phyloP scores from a whole-genome alignment of 2,888 invertebrate species.

The Acholoe squamosa region DNA sequence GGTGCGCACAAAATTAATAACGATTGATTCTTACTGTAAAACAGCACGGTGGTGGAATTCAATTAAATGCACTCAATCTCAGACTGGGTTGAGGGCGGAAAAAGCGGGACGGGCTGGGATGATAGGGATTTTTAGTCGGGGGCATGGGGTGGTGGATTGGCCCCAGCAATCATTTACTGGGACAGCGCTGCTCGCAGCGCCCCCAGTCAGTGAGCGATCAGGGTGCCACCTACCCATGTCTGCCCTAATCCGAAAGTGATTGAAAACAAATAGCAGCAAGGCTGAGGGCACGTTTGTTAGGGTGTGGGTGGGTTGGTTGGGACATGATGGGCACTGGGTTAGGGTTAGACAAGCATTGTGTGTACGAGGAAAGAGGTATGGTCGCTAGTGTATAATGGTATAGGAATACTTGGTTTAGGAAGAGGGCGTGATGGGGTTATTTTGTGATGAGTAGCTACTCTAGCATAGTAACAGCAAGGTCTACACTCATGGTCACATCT shows the following conservation, averaged over 20 bases:
- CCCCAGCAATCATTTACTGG: slow-evolving; percentile 12
- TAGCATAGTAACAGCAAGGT: no score
- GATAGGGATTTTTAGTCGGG: slow-evolving; percentile 19
- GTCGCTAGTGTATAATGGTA: background rate
- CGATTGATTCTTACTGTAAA: slow-evolving; percentile 34
- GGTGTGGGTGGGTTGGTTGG: background rate
- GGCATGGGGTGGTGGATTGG: background rate
- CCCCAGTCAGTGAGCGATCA: background rate
- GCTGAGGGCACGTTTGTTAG: background rate
- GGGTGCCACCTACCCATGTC: background rate
- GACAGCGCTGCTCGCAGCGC: background rate
- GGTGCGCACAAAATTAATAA: background rate
- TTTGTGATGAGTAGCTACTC: background rate
- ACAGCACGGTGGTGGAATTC: background rate
- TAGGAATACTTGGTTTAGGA: background rate
- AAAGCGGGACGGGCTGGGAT: background rate
- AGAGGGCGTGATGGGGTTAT: background rate
- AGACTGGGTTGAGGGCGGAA: background rate
- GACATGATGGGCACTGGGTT: background rate
- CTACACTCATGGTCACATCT: no score
- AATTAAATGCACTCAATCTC: slow-evolving; percentile 41
- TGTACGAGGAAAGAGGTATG: background rate
- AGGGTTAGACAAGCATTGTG: background rate
- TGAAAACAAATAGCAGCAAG: slow-evolving; percentile 12
- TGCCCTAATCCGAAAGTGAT: slow-evolving; percentile 22